Conservation (phyloP, 2,888 invertebrate species). For the Thecocarcelia acutangulata region DNA sequence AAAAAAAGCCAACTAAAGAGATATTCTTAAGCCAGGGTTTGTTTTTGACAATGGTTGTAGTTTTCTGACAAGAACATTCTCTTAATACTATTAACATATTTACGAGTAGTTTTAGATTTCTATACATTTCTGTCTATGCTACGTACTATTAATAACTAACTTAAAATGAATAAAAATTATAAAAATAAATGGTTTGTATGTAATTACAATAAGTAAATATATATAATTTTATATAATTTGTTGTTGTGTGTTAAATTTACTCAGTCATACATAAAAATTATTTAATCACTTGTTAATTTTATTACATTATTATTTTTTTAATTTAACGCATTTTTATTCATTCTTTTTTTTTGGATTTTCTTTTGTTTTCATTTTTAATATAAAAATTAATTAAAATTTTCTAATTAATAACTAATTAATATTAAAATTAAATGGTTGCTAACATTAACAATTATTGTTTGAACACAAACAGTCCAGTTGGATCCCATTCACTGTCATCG, state of each 20-base stretch:
- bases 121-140: too few species aligned
- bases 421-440: conserved; percentile 67
- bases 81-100: too few species aligned
- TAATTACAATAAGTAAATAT: conserved; percentile 46
- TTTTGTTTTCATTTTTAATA: conserved; percentile 60
- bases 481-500: conserved; percentile 87
- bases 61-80: too few species aligned
- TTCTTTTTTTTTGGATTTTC: conserved; percentile 38
- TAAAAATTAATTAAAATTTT: conserved; percentile 69
- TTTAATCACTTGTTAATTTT: conserved; percentile 63
- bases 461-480: conserved; percentile 82
- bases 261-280: conserved; percentile 70
- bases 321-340: conserved; percentile 36
- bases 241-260: conserved; percentile 68
- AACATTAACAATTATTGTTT: conserved; percentile 79
- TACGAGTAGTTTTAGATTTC: too few species aligned
- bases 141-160: too few species aligned
- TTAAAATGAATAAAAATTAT: too few species aligned
- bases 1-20: too few species aligned
- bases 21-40: too few species aligned
- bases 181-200: conserved; percentile 1
- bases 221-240: conserved; percentile 43
- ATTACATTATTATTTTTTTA: conserved; percentile 37
- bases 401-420: conserved; percentile 67
- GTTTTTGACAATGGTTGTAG: too few species aligned